These are phyloP conservation scores for Salmo trutta DNA, from an alignment of 2,797 vertebrate species.

Conservation along the genomic window DNA sequence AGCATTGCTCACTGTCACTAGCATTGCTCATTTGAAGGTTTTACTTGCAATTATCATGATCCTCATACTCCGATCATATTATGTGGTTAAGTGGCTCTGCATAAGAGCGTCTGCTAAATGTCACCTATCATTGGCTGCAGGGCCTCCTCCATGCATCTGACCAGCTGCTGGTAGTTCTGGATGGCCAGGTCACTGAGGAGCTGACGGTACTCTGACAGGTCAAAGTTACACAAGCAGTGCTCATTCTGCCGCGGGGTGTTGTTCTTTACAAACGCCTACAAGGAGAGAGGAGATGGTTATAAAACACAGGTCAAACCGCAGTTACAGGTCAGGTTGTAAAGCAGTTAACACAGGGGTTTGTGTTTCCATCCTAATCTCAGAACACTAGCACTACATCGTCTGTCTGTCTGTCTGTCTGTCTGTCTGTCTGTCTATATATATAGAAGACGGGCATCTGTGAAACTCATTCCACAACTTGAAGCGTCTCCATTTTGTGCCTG, in stretches of 20 bases:
- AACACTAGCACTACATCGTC: no score
- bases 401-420: no score
- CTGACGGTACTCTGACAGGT: slow-evolving; percentile 93
- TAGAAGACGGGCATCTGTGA: no score
- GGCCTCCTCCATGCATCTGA: slow-evolving; percentile 86
- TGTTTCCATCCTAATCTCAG: not conserved
- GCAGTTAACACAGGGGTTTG: not conserved
- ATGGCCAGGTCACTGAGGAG: slow-evolving; percentile 90
- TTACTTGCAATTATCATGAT: no score
- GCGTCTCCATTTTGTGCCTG: no score
- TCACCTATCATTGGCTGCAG: slow-evolving; percentile 93
- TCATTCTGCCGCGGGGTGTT: slow-evolving; percentile 93
- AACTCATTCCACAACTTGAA: no score
- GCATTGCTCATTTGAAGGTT: no score
- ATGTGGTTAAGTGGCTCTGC: no score
- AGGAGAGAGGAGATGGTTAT: not conserved
- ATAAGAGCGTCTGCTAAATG: not conserved
- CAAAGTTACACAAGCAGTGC: slow-evolving; percentile 94
- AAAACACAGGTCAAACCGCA: slow-evolving; percentile 14
- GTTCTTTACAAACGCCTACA: slow-evolving; percentile 78
- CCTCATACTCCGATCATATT: no score
- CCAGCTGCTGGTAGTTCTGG: slow-evolving; percentile 95
- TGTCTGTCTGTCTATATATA: no score
- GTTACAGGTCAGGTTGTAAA: not conserved
- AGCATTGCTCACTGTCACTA: no score